Evolutionary conservation across 2,888 invertebrate genomes (phyloP).

Genomic region (Lasioglossum oenotherae): DNA sequence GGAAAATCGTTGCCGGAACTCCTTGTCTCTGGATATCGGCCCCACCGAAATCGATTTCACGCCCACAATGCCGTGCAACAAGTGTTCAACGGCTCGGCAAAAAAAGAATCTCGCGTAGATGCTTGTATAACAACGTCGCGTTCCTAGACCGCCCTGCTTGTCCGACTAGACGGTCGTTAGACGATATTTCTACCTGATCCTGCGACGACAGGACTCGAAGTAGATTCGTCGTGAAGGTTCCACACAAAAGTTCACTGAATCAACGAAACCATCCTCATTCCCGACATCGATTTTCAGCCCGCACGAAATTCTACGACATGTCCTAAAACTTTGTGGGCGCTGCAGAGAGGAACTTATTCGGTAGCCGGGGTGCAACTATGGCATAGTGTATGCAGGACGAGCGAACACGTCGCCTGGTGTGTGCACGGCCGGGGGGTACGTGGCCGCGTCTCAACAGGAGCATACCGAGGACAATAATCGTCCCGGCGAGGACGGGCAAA

Average conservation of each 20-base stretch:
- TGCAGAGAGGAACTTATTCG: neutral
- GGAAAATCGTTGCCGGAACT: conserved; percentile 44
- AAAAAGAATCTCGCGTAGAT: conserved; percentile 7
- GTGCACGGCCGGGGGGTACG: neutral
- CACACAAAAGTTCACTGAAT: neutral
- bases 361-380: neutral
- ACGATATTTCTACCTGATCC: conserved; percentile 3
- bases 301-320: neutral
- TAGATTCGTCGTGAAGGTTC: neutral
- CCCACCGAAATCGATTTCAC: conserved; percentile 59
- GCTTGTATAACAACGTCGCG: conserved; percentile 16
- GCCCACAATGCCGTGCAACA: conserved; percentile 53
- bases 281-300: neutral
- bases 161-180: neutral
- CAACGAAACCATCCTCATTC: neutral
- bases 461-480: conserved; percentile 70
- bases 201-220: neutral
- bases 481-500: conserved; percentile 53
- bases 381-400: conserved; percentile 1
- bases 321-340: neutral
- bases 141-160: neutral
- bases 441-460: neutral
- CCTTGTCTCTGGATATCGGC: conserved; percentile 59
- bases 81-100: conserved; percentile 42
- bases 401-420: neutral